phyloP scores from a whole-genome alignment of 2,113 vertebrate genomes.

The Leptocoma aspasia region DNA sequence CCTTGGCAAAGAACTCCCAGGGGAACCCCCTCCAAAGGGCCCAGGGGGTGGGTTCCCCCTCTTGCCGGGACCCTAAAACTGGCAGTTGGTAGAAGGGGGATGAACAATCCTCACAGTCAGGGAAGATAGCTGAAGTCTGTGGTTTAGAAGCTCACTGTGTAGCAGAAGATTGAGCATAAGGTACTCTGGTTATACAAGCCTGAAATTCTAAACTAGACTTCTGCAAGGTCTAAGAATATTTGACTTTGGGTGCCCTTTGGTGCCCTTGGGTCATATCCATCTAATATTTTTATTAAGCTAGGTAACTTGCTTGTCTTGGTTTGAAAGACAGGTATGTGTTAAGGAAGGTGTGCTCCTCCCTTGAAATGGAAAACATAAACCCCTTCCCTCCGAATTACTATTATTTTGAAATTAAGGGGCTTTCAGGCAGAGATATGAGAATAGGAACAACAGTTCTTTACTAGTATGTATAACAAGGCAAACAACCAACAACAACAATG shows the following conservation, averaged over 20 bases:
- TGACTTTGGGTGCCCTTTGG: too few relatives aligned
- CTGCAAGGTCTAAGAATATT: neutral
- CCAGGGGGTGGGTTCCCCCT: too few relatives aligned
- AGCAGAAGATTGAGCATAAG: neutral
- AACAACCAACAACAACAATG: neutral
- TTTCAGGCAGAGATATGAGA: neutral
- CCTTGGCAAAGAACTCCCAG: too few relatives aligned
- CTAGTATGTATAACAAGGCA: too few relatives aligned
- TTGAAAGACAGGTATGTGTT: neutral
- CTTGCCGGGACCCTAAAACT: too few relatives aligned
- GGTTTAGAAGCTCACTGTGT: neutral
- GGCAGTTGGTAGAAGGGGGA: neutral
- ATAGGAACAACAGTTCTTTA: neutral
- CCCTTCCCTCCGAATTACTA: neutral
- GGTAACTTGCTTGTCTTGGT: too few relatives aligned
- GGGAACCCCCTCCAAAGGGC: too few relatives aligned
- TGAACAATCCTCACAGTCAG: neutral
- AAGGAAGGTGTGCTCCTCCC: neutral
- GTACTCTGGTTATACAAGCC: fast-evolving
- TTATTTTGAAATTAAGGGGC: neutral
- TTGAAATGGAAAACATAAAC: neutral
- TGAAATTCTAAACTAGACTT: neutral
- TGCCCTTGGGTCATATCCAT: fast-evolving
- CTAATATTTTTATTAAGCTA: neutral
- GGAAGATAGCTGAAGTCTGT: neutral